phyloP scores from a whole-genome alignment of 35 echinoderm and acorn worm species.

The Apostichopus californicus region DNA sequence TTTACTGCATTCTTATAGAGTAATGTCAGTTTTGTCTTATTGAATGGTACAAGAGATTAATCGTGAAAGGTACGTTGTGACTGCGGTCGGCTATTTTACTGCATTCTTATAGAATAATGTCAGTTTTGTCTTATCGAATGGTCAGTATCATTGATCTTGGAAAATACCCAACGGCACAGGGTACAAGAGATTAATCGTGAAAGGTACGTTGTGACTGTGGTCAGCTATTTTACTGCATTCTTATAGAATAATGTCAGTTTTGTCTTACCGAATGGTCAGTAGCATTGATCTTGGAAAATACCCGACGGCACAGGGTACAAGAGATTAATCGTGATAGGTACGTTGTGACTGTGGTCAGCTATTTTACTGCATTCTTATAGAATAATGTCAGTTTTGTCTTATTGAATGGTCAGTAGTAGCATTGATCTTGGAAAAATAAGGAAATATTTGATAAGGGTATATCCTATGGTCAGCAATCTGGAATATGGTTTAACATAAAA shows the following conservation, averaged over 20 bases:
- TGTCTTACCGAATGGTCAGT: background rate
- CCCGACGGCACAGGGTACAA: background rate
- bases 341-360: too few relatives aligned
- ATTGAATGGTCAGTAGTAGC: background rate
- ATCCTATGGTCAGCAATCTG: too few relatives aligned
- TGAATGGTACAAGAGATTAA: background rate
- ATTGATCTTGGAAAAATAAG: background rate
- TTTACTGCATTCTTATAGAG: background rate
- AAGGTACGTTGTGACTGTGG: slow-evolving; percentile 29
- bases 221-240: background rate
- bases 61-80: too few relatives aligned
- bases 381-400: background rate
- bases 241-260: too few relatives aligned
- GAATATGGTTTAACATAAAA: too few relatives aligned
- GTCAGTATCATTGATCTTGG: background rate
- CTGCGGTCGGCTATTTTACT: too few relatives aligned
- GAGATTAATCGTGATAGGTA: too few relatives aligned
- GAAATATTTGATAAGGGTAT: too few relatives aligned
- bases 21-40: background rate
- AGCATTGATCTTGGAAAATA: background rate
- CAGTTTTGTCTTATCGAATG: background rate
- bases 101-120: too few relatives aligned
- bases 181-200: slow-evolving; percentile 55
- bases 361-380: too few relatives aligned
- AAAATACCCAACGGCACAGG: slow-evolving; percentile 57